Conservation (phyloP, 2,888 invertebrate genomes). For the Sturmia bella region DNA sequence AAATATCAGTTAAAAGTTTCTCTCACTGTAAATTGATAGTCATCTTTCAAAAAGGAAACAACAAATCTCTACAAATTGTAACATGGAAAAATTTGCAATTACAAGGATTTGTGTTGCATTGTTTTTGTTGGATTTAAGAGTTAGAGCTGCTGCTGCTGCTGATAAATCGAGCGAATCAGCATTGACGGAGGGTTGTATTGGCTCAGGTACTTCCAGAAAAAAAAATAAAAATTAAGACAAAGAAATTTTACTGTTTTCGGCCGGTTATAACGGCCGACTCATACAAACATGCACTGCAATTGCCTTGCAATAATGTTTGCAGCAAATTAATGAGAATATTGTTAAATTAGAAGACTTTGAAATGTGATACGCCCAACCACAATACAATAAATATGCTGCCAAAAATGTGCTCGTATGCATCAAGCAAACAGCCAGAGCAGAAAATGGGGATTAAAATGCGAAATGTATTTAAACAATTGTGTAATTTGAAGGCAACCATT, state of each 20-base stretch:
- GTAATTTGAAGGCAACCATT: conserved; percentile 50
- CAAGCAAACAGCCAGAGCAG: conserved; percentile 35
- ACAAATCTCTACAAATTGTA: conserved; percentile 51
- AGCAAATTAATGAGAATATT: conserved; percentile 80
- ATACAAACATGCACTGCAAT: conserved; percentile 23
- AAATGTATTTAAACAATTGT: conserved; percentile 53
- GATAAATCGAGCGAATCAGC: conserved; percentile 40
- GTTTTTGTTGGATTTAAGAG: conserved; percentile 55
- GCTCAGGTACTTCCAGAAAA: conserved; percentile 8
- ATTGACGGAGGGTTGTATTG: conserved; percentile 33
- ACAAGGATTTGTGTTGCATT: conserved; percentile 55
- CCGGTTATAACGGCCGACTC: conserved; percentile 68
- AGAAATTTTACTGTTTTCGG: conserved; percentile 64
- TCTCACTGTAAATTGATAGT: conserved; percentile 51
- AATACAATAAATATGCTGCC: conserved; percentile 62
- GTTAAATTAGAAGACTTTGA: conserved; percentile 81
- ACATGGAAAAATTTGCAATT: conserved; percentile 40
- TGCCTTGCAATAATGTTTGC: conserved; percentile 67
- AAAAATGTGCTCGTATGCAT: conserved; percentile 28
- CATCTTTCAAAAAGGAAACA: conserved; percentile 37
- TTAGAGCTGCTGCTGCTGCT: conserved; percentile 44
- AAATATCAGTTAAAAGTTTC: too few relatives aligned
- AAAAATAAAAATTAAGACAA: conserved; percentile 21
- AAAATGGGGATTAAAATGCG: conserved; percentile 34
- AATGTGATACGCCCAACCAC: conserved; percentile 79